phyloP scores from a whole-genome alignment of 2,797 vertebrate species.

The Schizopygopsis pylzovi region DNA sequence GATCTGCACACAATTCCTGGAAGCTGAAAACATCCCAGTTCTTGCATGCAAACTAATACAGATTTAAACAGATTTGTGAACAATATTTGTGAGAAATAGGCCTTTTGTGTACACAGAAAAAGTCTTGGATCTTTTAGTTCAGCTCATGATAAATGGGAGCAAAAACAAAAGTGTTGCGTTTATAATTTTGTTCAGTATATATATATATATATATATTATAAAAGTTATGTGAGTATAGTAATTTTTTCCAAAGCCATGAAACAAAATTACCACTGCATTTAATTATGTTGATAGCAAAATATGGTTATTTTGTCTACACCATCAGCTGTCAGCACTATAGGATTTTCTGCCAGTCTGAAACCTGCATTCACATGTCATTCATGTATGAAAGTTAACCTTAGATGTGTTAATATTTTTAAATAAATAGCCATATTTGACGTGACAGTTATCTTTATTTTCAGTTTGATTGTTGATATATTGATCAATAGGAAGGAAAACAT shows the following conservation, averaged over 20 bases:
- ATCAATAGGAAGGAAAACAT: neutral
- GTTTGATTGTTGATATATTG: neutral
- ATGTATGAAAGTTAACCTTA: neutral
- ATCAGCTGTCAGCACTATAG: neutral
- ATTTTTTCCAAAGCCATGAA: neutral
- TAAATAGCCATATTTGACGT: neutral
- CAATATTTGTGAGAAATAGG: no score
- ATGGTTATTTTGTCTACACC: neutral
- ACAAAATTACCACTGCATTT: neutral
- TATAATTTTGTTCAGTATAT: no score
- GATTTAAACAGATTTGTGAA: no score
- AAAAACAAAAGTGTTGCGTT: no score
- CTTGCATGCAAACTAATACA: no score
- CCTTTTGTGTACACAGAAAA: no score
- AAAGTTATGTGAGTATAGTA: neutral
- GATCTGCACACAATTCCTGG: no score
- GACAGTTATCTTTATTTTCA: neutral
- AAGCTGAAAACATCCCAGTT: no score
- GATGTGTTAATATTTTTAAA: neutral
- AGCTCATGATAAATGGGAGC: no score
- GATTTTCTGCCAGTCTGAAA: neutral
- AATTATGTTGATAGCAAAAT: constrained; percentile 13
- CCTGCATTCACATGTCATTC: neutral
- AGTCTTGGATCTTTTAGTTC: no score
- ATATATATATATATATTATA: no score